These are phyloP conservation scores for Tetropium fuscum DNA, from an alignment of 2,888 invertebrate species.

Conservation along the genomic window DNA sequence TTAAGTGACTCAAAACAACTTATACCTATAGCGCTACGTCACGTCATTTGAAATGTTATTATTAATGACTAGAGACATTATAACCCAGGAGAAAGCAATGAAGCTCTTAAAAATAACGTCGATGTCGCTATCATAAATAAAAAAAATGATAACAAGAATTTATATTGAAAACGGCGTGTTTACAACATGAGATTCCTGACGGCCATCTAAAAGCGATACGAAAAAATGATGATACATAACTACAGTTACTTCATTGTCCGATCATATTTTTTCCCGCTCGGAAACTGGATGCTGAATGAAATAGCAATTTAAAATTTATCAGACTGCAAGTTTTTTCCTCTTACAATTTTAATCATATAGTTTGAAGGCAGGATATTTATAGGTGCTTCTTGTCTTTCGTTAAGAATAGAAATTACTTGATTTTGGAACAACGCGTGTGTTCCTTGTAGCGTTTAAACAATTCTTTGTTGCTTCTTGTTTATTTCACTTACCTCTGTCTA, in stretches of 20 bases:
- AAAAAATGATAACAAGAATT: background rate
- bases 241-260: constrained; percentile 42
- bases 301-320: constrained; percentile 51
- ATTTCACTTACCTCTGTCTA: constrained; percentile 7
- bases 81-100: constrained; percentile 3
- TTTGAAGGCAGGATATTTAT: constrained; percentile 55
- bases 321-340: constrained; percentile 51
- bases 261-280: constrained; percentile 39
- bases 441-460: constrained; percentile 32
- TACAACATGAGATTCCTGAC: constrained; percentile 35
- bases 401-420: constrained; percentile 55
- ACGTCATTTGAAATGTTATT: too few relatives aligned
- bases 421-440: constrained; percentile 51
- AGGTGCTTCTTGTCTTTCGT: constrained; percentile 42
- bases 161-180: constrained; percentile 18
- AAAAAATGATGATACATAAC: constrained; percentile 41
- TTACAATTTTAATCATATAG: constrained; percentile 55
- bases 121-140: background rate
- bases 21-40: too few relatives aligned
- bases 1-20: too few relatives aligned
- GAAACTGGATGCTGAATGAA: constrained; percentile 49
- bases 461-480: constrained; percentile 15
- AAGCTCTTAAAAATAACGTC: constrained; percentile 4
- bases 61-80: too few relatives aligned
- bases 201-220: constrained; percentile 26